phyloP scores from a whole-genome alignment of 2,113 vertebrate genomes.

The Ammodramus savannarum region DNA sequence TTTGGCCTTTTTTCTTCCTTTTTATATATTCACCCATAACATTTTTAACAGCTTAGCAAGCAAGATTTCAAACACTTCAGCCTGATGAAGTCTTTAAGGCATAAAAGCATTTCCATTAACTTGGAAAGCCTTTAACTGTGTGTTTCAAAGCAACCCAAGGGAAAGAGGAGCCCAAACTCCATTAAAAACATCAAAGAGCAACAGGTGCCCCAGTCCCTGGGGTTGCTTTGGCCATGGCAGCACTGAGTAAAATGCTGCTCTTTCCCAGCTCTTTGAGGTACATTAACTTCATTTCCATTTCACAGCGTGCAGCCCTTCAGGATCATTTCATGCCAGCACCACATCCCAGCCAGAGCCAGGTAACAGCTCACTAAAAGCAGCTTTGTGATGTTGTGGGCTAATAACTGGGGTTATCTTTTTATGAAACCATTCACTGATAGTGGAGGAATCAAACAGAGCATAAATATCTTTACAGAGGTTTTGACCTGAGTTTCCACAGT shows the following conservation, averaged over 20 bases:
- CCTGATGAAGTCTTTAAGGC: background rate
- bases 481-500: background rate
- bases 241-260: accelerated
- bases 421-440: background rate
- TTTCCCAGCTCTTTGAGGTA: background rate
- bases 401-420: background rate
- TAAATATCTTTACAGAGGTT: background rate
- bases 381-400: background rate
- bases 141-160: background rate
- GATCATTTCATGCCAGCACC: background rate
- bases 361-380: background rate
- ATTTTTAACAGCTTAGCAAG: background rate
- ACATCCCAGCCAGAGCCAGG: background rate
- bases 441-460: background rate
- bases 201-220: background rate
- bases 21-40: background rate
- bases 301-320: background rate
- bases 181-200: background rate
- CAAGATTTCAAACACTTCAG: background rate
- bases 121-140: background rate
- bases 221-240: background rate
- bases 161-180: background rate
- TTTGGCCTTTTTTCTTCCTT: background rate
- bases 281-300: background rate
- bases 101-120: background rate